phyloP scores from a whole-genome alignment of 1,140 invertebrate genomes.

The Hypsibius dujardini region DNA sequence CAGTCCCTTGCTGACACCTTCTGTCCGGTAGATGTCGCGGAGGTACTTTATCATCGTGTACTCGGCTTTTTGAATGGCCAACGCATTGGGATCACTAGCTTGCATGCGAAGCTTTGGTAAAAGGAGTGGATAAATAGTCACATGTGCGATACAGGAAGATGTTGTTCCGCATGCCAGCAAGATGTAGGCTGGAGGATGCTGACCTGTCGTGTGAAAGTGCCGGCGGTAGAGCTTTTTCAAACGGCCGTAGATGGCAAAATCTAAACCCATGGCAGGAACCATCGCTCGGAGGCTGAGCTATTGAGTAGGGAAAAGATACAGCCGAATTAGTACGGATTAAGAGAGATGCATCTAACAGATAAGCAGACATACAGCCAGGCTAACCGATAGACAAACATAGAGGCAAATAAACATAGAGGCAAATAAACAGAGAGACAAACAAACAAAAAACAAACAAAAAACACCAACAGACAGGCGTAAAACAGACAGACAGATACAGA shows the following conservation, averaged over 20 bases:
- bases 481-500: too few relatives aligned
- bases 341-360: too few relatives aligned
- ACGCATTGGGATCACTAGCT: background rate
- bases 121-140: background rate
- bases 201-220: background rate
- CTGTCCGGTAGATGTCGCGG: background rate
- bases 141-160: background rate
- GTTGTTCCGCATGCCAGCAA: background rate
- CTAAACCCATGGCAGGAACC: conserved; percentile 12
- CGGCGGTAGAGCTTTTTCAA: conserved; percentile 5
- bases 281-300: too few relatives aligned
- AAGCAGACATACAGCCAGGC: background rate
- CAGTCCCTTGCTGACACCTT: background rate
- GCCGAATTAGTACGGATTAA: too few relatives aligned
- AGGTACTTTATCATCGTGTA: background rate
- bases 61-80: background rate
- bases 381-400: background rate
- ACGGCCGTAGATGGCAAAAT: conserved; percentile 11
- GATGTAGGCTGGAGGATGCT: background rate
- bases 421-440: too few relatives aligned
- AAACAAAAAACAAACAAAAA: too few relatives aligned
- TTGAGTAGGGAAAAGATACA: too few relatives aligned
- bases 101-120: background rate
- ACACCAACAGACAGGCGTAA: too few relatives aligned
- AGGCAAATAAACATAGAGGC: too few relatives aligned